Percentiles rank a stretch among this genome's conserved stretches.
phyloP scores from a whole-genome alignment of 1,140 invertebrate genomes.

The Diorhabda sublineata region DNA sequence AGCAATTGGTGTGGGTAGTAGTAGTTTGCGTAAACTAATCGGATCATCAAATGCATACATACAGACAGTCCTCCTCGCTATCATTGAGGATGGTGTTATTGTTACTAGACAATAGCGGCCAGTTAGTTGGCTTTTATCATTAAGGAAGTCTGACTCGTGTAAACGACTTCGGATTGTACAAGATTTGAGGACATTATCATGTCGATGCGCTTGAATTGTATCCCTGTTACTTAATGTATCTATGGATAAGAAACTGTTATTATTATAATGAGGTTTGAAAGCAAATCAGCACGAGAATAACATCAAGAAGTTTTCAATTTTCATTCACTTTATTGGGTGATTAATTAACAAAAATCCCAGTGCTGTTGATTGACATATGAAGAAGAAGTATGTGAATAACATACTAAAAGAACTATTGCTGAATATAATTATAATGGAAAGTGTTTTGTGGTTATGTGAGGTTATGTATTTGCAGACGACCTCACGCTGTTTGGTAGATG shows the following conservation, averaged over 20 bases:
- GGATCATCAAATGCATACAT: constrained; percentile 20
- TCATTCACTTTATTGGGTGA: neutral
- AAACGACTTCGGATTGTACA: constrained; percentile 8
- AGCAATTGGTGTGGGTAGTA: constrained; percentile 19
- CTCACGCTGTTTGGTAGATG: too few relatives aligned
- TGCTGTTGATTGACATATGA: neutral
- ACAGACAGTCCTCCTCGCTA: constrained; percentile 15
- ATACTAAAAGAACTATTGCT: too few relatives aligned
- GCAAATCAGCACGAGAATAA: neutral
- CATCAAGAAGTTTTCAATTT: neutral
- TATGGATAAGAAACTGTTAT: neutral
- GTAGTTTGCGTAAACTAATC: constrained; percentile 23
- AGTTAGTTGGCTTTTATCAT: constrained; percentile 21
- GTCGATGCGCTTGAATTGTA: neutral
- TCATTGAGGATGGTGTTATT: constrained; percentile 20
- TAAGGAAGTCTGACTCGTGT: constrained; percentile 8
- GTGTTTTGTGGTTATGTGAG: too few relatives aligned
- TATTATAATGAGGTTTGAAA: neutral
- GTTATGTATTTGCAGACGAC: too few relatives aligned
- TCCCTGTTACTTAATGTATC: neutral
- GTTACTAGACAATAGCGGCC: constrained; percentile 20
- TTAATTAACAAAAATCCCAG: neutral
- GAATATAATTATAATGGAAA: too few relatives aligned
- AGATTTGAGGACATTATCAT: neutral
- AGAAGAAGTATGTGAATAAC: too few relatives aligned